A percentile compares a stretch with the other conserved stretches of the same genome.
Conservation (phyloP, 2,113 vertebrate species). For the Isichthys henryi region DNA sequence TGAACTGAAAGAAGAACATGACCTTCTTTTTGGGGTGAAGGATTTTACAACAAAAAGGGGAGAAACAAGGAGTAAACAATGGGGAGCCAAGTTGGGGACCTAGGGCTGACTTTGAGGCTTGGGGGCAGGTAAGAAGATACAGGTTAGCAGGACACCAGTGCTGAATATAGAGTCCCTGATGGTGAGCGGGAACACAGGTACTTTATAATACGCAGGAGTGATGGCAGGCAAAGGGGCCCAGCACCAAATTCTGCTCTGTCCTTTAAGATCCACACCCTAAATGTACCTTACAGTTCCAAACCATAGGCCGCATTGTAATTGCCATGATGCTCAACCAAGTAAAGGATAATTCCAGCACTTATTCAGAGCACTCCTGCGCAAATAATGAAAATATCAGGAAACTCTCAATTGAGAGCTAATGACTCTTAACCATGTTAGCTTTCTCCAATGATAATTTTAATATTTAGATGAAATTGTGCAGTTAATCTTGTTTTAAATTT, state of each 20-base stretch:
- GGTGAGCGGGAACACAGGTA: not conserved
- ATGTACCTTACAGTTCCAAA: not conserved
- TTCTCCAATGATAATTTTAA: not conserved
- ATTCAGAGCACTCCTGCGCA: not conserved
- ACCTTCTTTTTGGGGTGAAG: not conserved
- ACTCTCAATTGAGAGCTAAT: not conserved
- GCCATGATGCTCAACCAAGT: not conserved
- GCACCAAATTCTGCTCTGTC: not conserved
- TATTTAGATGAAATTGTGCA: not conserved
- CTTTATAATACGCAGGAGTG: not conserved
- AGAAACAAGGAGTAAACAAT: not conserved
- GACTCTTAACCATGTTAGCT: not conserved
- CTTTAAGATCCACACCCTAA: not conserved
- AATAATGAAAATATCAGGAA: not conserved
- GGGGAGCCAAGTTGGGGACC: not conserved
- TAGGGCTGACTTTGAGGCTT: not conserved
- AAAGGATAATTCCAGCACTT: not conserved
- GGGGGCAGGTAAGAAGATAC: not conserved
- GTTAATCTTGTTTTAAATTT: not conserved
- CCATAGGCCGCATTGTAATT: not conserved
- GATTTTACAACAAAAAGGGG: not conserved
- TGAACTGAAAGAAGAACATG: not conserved
- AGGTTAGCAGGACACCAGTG: not conserved
- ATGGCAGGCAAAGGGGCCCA: not conserved
- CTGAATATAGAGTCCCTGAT: not conserved